Evolutionary conservation across 2,113 vertebrate species (phyloP), one percentile per base, ranked within the genome.

Genomic region (Nothobranchius kuhntae): DNA sequence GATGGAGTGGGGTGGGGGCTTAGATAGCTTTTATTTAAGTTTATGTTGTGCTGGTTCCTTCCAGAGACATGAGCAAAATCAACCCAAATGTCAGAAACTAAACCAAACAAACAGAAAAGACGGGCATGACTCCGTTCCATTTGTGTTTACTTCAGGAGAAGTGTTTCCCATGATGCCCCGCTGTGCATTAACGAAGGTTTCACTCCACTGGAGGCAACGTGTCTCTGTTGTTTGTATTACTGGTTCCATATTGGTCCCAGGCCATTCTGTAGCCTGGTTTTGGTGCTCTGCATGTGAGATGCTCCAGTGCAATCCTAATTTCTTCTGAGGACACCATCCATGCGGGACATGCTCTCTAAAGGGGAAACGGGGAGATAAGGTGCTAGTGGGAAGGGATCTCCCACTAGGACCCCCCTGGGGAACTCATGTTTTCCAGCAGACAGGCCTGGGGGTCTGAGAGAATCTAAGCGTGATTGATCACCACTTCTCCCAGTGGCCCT

Each of bases 121-220:
- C 4, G 52, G 35, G 44, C 21, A 9, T 47, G 26, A 38, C n/a
- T 53, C 30, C 55, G 58, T 73, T 69, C 75, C 71, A 71, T 86
- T 75, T 85, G 80, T 71, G 77, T 82, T 88, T 87, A 75, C 86
- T 80, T 80, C 68, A 68, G 78, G 83, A 70, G 85, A 80, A 75
- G 70, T 81, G 80, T 90, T 92, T 90, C 90, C 89, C 89, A 87
- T 74, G 89, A 61, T 72, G 64, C 42, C 91, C 89, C 82, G 89
- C 91, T 91, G 92, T 82, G 92, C 50, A 45, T 81, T 91, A 89
- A 93, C 91, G 86, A 92, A 92, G 87, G 73, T 71, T 86, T 85
- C 26, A 42, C 87, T 60, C 81, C 77, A 85, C 84, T 83, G 87
- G 78, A 80, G 65, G 80, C 47, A 30, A 68, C 51, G 71, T 69